Conservation (phyloP, 1,140 invertebrate genomes). For the Drosophila ananassae region DNA sequence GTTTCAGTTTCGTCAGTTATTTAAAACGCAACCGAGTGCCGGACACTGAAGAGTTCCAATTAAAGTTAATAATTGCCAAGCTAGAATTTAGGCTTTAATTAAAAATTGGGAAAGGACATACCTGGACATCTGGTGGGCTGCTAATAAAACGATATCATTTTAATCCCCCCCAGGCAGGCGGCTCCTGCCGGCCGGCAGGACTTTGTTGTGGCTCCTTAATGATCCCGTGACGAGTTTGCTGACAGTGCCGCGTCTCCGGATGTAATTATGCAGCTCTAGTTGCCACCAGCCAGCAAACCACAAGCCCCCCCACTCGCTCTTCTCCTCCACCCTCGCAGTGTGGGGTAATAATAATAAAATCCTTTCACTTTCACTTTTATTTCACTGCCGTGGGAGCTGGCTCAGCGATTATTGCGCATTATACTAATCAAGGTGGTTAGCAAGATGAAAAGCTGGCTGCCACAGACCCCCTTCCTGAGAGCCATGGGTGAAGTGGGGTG, state of each 20-base stretch:
- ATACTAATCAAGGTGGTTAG: slow-evolving; percentile 63
- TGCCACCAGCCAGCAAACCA: neutral
- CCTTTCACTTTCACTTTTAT: slow-evolving; percentile 55
- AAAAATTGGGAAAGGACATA: neutral
- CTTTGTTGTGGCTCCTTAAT: slow-evolving; percentile 19
- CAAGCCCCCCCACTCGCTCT: neutral
- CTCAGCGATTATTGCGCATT: slow-evolving; percentile 61
- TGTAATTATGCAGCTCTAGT: slow-evolving; percentile 54
- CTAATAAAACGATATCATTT: slow-evolving; percentile 30
- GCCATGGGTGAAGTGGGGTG: neutral
- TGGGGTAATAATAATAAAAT: slow-evolving; percentile 53
- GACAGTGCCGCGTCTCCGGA: slow-evolving; percentile 40
- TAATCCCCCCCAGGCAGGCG: neutral
- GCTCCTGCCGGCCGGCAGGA: neutral
- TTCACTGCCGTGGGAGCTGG: slow-evolving; percentile 28
- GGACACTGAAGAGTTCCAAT: slow-evolving; percentile 10
- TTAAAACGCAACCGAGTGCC: neutral
- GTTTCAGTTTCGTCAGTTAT: slow-evolving; percentile 27
- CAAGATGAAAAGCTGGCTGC: slow-evolving; percentile 16
- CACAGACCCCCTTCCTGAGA: neutral
- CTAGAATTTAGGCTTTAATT: slow-evolving; percentile 18
- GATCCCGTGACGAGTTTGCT: slow-evolving; percentile 44
- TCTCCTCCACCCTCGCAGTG: neutral
- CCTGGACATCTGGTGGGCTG: neutral
- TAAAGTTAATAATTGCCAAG: slow-evolving; percentile 15